phyloP scores from a whole-genome alignment of 2,113 vertebrate genomes.

The Melanocharis versteri region DNA sequence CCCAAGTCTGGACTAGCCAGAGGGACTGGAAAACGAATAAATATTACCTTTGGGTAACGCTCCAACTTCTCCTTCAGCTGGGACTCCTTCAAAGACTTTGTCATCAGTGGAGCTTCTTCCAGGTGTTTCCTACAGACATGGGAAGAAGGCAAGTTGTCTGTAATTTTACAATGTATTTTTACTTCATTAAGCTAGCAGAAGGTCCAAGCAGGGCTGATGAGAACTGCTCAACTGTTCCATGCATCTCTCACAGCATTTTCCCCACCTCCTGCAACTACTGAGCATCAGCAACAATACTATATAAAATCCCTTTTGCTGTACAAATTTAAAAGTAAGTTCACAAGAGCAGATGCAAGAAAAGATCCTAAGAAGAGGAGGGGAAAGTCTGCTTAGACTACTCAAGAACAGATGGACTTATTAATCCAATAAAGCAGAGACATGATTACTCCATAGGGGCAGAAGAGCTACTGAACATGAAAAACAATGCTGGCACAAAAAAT shows the following conservation, averaged over 20 bases:
- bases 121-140: slow-evolving; percentile 75
- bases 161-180: not conserved
- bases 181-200: not conserved
- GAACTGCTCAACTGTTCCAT: not conserved
- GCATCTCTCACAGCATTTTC: not conserved
- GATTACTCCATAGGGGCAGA: not conserved
- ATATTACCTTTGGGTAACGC: slow-evolving; percentile 87
- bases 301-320: not conserved
- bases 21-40: not conserved
- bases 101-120: slow-evolving; percentile 90
- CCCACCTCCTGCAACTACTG: not conserved
- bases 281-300: not conserved
- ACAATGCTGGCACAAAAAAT: not conserved
- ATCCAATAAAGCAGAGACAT: not conserved
- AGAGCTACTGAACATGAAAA: not conserved
- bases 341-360: not conserved
- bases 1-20: not conserved
- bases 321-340: not conserved
- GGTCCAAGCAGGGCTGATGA: not conserved
- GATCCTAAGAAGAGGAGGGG: not conserved
- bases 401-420: not conserved
- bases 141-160: not conserved
- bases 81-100: slow-evolving; percentile 81
- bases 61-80: slow-evolving; percentile 87
- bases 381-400: not conserved